Base-by-base conservation (phyloP, 2,113 vertebrate species). In the Catharus minimus region DNA sequence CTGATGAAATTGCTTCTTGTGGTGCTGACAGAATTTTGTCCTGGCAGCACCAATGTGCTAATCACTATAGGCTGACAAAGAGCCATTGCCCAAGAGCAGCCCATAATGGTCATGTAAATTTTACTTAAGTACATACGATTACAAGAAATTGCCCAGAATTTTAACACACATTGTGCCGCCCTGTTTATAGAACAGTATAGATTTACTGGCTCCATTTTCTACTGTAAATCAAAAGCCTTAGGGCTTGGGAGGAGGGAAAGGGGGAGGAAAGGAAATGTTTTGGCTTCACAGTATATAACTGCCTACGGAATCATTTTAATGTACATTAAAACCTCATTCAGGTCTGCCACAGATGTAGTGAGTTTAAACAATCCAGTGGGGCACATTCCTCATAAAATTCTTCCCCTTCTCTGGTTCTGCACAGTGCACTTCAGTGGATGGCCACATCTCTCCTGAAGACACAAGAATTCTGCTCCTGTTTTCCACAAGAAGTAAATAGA, bases 81-180 rank as follows among this genome's bases (percentile, higher is more conserved):
- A 96, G 72, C 91, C 79, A n/a, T 94, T 96, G 90, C 94, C 91
- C 92, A 82, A 76, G 79, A 82, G 58, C 86, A 91, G 90, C 53
- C 73, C 56, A 3, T 95, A 95, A 95, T 94, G 94, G 95, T 94
- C 94, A 96, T 88, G 95, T 96, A 95, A 96, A 96, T 96, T 97
- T 97, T 94, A 86, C 91, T 96, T 95, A 97, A 96, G 93, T 96
- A 89, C 64, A 89, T 94, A 86, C 87, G 74, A 97, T 97, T 97
- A 95, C 61, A 97, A 97, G 91, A 97, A 96, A 98, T 97, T 97
- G 85, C 94, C 79, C 73, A 84, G 95, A 92, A 95, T 96, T 97
- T 93, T 97, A 96, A 97, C 86, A 88, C 88, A 91, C 83, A 92
- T 94, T 95, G 60, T 87, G 57, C 94, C 82, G 60, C 69, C 73